A percentile compares a stretch with the other conserved stretches of the same genome.
These are phyloP conservation scores for Aphaenogaster floridana DNA, from an alignment of 1,140 invertebrate species.

Conservation along the genomic window DNA sequence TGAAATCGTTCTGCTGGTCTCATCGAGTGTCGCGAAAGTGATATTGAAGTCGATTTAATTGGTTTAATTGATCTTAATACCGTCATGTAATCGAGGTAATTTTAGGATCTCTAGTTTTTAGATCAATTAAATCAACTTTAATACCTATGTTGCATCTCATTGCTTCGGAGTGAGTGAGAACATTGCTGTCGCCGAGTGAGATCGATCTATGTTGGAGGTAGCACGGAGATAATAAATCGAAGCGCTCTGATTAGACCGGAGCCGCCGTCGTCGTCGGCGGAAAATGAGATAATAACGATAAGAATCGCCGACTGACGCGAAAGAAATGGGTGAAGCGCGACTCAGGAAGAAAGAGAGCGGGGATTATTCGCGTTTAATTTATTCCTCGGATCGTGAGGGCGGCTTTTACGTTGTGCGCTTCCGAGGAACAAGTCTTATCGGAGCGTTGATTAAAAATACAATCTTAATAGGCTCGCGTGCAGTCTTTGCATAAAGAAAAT, in stretches of 20 bases:
- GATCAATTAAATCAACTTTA: background rate
- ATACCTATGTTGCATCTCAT: background rate
- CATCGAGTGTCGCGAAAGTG: conserved; percentile 7
- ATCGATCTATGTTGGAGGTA: background rate
- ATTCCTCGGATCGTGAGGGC: background rate
- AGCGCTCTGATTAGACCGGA: background rate
- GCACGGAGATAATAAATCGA: conserved; percentile 23
- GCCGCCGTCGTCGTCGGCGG: background rate
- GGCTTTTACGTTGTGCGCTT: background rate
- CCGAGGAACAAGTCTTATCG: background rate
- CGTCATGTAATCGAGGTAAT: background rate
- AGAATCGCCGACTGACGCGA: background rate
- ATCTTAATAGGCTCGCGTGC: background rate
- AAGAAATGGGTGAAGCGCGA: conserved; percentile 21
- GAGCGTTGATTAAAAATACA: conserved; percentile 7
- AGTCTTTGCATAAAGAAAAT: background rate
- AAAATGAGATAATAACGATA: conserved; percentile 42
- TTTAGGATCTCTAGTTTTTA: background rate
- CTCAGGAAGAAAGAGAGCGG: background rate
- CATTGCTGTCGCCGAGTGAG: background rate
- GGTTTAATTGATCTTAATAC: background rate
- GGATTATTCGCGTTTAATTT: background rate
- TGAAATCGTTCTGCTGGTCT: conserved; percentile 8
- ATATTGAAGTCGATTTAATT: background rate
- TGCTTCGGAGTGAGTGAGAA: background rate